Evolutionary conservation across 2,113 vertebrate species (phyloP), one percentile per base, ranked within the genome.

Genomic region (Hyaena hyaena): DNA sequence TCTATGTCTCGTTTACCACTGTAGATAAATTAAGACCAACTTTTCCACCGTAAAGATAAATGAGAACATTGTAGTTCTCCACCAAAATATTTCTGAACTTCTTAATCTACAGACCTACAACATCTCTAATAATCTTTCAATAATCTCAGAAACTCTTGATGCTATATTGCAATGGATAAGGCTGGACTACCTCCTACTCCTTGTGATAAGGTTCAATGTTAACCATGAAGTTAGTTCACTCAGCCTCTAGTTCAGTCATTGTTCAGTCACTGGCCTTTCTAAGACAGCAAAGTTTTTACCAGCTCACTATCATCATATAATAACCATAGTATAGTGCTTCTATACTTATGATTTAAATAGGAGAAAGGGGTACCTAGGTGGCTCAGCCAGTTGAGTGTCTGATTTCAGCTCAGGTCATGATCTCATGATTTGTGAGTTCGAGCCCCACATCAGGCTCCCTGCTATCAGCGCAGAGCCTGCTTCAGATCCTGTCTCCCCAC

Each of bases 11-110:
- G 81, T 63, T 68, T 82, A 88, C 39, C 45, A 74, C 28, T 16
- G 16, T 43, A 63, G 28, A 43, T n/a, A 16, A 35, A 63, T 73
- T 76, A 71, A 66, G 31, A 90, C 35, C 21, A 90, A 23, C 16
- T 88, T 86, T 77, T 31, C 87, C 77, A 88, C 65, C 39, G 10
- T 68, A 71, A 96, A 74, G 33, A 76, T 28, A 91, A 35, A 90
- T 28, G 14, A 81, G 19, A 81, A 39, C 68, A 28, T 58, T 55
- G 7, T 15, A 45, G 14, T 53, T 84, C 61, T 45, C 45, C 39
- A 92, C 73, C 53, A 66, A 81, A 89, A 61, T 61, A 80, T n/a
- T 83, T 90, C 76, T 94, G 48, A 86, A 87, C 10, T 68, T 39
- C n/a, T 92, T 87, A 55, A 58, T 50, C 39, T 73, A 74, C 19